These are phyloP conservation scores for Xanthia togata DNA, from an alignment of 2,888 invertebrate genomes.

Conservation along the genomic window DNA sequence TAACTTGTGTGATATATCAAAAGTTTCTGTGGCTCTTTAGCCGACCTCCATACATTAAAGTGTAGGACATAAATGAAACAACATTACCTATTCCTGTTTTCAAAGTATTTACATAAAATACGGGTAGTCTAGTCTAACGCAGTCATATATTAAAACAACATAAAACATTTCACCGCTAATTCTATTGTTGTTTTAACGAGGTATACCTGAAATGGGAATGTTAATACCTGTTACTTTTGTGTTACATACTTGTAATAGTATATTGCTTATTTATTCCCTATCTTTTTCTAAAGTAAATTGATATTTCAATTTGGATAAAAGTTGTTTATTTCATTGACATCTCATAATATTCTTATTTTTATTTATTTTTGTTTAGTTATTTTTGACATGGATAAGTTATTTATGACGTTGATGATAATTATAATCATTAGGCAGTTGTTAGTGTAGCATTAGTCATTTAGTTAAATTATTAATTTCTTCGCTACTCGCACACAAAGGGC, in stretches of 20 bases:
- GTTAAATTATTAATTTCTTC: too few relatives aligned
- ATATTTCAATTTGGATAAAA: background rate
- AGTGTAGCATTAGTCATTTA: too few relatives aligned
- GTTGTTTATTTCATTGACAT: background rate
- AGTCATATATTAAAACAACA: constrained; percentile 49
- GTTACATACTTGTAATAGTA: constrained; percentile 16
- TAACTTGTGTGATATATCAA: constrained; percentile 42
- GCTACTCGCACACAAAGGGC: background rate
- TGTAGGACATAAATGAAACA: constrained; percentile 36
- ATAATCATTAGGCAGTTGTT: too few relatives aligned
- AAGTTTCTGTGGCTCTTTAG: constrained; percentile 31
- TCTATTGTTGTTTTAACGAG: constrained; percentile 52
- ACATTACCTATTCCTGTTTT: constrained; percentile 56
- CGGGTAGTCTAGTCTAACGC: constrained; percentile 34
- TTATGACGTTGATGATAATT: too few relatives aligned
- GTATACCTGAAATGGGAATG: constrained; percentile 12
- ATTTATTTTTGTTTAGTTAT: too few relatives aligned
- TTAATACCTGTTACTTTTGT: background rate
- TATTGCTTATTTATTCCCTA: constrained; percentile 9
- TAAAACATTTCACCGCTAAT: constrained; percentile 53
- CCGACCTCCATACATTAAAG: constrained; percentile 47
- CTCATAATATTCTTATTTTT: background rate
- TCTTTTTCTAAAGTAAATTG: constrained; percentile 4
- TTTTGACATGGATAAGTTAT: too few relatives aligned
- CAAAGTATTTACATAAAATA: constrained; percentile 61